Evolutionary conservation across 2,888 invertebrate genomes (phyloP).

Genomic region (Monoplex corrugatus): DNA sequence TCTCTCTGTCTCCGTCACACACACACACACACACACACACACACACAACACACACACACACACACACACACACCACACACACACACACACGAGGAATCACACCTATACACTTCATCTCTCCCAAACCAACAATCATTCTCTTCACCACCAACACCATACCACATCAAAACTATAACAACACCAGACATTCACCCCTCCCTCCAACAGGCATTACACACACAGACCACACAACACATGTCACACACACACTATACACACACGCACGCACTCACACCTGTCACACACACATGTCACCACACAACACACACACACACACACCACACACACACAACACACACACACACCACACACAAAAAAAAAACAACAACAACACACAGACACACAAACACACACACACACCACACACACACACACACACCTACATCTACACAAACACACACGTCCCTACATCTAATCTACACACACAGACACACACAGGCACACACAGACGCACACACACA

Average conservation of each 20-base stretch:
- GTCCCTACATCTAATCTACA: neutral
- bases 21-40: conserved; percentile 27
- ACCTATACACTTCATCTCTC: neutral
- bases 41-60: conserved; percentile 12
- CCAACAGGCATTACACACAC: no score
- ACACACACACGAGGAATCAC: neutral
- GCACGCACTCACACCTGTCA: neutral
- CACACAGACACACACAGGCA: neutral
- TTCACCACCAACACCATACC: no score
- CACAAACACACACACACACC: neutral
- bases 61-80: neutral
- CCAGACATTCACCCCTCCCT: no score
- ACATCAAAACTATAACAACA: neutral
- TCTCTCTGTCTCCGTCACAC: no score
- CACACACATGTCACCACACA: no score
- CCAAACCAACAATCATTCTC: neutral
- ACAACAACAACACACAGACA: neutral
- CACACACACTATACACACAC: neutral
- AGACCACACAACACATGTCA: neutral
- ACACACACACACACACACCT: neutral
- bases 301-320: neutral
- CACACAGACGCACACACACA: conserved; percentile 4
- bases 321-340: neutral
- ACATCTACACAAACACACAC: neutral
- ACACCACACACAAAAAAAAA: neutral